Evolutionary conservation across 2,888 invertebrate species (phyloP), one percentile per base, ranked within the genome.

Genomic region (Chrysolina haemoptera): DNA sequence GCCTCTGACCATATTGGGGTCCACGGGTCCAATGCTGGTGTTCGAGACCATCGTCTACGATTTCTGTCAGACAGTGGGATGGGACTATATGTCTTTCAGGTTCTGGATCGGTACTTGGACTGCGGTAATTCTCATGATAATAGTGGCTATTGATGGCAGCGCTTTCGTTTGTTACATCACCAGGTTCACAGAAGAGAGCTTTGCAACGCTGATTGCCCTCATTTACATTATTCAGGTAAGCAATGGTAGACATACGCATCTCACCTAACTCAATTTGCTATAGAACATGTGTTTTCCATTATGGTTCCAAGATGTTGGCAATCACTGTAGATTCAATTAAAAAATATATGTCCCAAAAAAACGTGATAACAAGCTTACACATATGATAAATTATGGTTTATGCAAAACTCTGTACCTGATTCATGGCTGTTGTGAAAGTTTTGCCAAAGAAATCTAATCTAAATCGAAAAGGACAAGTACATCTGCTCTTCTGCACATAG

Each of bases 71-170:
- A 91, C 92, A 79, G 90, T 93, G 78, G 92, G 91, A 16, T 95
- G 97, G 94, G 93, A 97, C 84, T 99, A 98, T 87, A 93, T 99
- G 92, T 94, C 96, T 2, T 96, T 99, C 87, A 92, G 98, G 76
- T 94, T 98, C 86, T 99, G 98, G 95, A 96, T 99, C 76, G 99
- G 99, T 16, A 91, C 97, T 8, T 99, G 99, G 99, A 96, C 96
- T 43, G 92, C 95, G 0, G 80, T 95, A 11, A 96, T 98, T 84
- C 90, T 98, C 73, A 78, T 99, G 50, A 89, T 95, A 69, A 90
- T 99, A 82, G 97, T 98, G 48, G 98, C 98, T 0, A 91, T 98
- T 62, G 99, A 99, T 89, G 96, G 98, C 11, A 97, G 97, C 86
- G 98, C 98, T 62, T 90, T 98, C 73, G 98, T 99, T 27, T 97